Base-by-base conservation (phyloP, 2,113 vertebrate species). In the Halichoerus grypus region DNA sequence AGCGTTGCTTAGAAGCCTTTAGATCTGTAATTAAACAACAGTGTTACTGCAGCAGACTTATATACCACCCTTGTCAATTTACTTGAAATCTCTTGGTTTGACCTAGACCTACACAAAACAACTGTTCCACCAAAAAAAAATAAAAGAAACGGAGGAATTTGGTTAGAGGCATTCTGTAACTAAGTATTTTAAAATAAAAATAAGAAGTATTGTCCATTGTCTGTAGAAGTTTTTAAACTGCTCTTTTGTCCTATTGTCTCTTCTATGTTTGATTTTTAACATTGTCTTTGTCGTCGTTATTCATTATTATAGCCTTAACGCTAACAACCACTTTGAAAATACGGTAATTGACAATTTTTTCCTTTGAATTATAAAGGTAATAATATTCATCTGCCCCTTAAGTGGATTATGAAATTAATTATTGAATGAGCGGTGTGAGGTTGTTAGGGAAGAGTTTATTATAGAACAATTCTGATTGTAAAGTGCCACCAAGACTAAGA, bases 121-220 rank as follows among this genome's bases (percentile, higher is more conserved):
- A 39, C 21, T 57, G 11, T 31, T 42, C 19, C n/a, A 53, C 14
- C 18, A 39, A 59, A 84, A 36, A 36, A 96, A 67, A 49, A 26
- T 12, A 14, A 36, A 94, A 71, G 5, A 59, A 72, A 92, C 12
- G 18, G 0, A 88, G 22, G 19, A 77, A 88, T 72, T 95, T 46
- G 16, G 2, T 57, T 71, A 87, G 26, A 71, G 4, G 11, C 36
- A 59, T 93, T 81, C 87, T 67, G 42, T 19, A 85, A 72, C 19
- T 77, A 69, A 65, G 36, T 74, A 49, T 46, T 96, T 71, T 53
- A 94, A 94, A 84, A 65, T 86, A 80, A 94, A 95, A 94, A 57
- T 39, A 46, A 19, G 3, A 80, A 89, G 4, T 57, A 51, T 59
- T 79, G 1, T 22, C n/a, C 7, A 53, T 36, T 61, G 9, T n/a